Base-by-base conservation (phyloP, 2,888 invertebrate genomes). In the Dromius quadrimaculatus region DNA sequence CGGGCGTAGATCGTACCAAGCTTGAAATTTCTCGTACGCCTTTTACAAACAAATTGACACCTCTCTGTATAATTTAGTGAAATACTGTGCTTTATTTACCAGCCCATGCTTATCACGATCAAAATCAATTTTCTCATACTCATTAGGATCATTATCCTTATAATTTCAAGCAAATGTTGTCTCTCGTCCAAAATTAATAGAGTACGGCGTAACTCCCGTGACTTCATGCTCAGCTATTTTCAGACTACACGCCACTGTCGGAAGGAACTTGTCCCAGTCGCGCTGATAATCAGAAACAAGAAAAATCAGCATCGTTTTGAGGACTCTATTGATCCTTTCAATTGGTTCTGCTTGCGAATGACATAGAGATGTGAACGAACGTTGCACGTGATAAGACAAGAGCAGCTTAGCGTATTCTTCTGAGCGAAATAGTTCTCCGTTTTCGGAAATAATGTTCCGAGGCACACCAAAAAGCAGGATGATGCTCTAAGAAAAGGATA, bases 401-500 rank as follows among this genome's bases (percentile, higher is more conserved):
- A 50, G 17, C 13, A 73, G 20, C 1, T 57, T 41, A 9, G 17
- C 17, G 15, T 74, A 72, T 2, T 22, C 57, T n/a, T 68, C 63
- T 22, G 72, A 68, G 2, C 59, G 32, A 54, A 75, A 75, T 41
- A 71, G 73, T 2, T 28, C 50, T 0, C 74, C 76, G 43, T 76
- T 76, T 41, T 76, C 75, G 2, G 54, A 47, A 5, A 76, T 71
- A 1, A 75, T 19, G 1, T 41, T 62, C 63, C 69, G 19, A 1
- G 75, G 74, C 1, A 61, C 74, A 5, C 74, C 74, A 66, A 69
- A 74, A 6, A 73, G 11, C 1, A 73, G 36, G 41, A 74, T 57
- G 1, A 75, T 50, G 73, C 72, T 2, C 43, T 38, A 22, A 73
- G 57, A 1, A 75, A 36, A 0, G 75, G 74, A 71, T 70, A 73